Conservation (phyloP, 2,888 invertebrate genomes). For the Lutraria lutraria region DNA sequence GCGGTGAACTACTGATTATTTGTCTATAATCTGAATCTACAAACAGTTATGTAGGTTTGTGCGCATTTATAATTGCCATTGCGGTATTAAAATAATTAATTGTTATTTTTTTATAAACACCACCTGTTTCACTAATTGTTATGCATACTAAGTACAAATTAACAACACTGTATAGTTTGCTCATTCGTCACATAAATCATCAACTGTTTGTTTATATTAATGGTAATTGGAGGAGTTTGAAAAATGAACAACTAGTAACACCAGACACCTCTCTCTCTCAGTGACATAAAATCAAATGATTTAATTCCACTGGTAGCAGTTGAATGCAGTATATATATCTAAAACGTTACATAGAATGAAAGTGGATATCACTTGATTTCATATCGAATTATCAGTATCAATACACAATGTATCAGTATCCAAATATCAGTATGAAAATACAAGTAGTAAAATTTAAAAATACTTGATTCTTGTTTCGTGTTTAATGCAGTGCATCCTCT, state of each 20-base stretch:
- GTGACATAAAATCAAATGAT: neutral
- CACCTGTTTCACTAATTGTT: neutral
- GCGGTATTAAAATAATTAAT: constrained; percentile 7
- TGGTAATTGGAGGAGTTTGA: neutral
- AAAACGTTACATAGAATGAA: too few species aligned
- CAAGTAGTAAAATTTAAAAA: too few species aligned
- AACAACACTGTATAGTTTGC: constrained; percentile 1
- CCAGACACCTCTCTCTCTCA: neutral
- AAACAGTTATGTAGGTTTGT: neutral
- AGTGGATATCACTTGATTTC: too few species aligned
- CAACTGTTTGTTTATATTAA: neutral
- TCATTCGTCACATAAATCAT: neutral
- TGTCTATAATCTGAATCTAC: neutral
- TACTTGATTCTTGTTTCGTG: too few species aligned
- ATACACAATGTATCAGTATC: too few species aligned
- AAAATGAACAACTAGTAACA: neutral
- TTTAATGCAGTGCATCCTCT: too few species aligned
- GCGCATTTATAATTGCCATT: neutral
- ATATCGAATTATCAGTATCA: too few species aligned
- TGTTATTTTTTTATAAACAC: constrained; percentile 1
- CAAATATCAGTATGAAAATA: too few species aligned
- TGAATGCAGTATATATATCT: neutral
- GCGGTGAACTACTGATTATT: neutral
- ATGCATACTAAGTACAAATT: constrained; percentile 9
- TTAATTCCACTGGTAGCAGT: neutral